Evolutionary conservation across 1,140 invertebrate species (phyloP).

Genomic region (Matsumurasca onukii): DNA sequence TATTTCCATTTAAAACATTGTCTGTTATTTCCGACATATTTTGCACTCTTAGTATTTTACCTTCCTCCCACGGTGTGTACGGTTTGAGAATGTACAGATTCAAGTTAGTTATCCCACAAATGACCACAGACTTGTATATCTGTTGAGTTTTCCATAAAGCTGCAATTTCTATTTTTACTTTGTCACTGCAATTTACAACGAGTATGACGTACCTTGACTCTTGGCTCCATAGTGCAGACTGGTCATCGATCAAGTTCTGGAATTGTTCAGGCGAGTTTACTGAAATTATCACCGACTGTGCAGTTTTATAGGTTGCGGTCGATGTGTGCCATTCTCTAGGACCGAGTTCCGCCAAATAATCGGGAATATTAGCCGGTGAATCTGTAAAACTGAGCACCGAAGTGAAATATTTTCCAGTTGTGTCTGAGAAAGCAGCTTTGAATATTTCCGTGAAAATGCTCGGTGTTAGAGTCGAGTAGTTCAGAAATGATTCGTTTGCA

Average conservation of each 20-base stretch:
- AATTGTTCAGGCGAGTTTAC: not conserved
- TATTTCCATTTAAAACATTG: not conserved
- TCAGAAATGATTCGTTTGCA: too few species aligned
- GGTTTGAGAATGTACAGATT: not conserved
- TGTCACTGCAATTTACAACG: not conserved
- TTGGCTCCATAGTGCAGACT: not conserved
- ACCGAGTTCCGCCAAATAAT: too few species aligned
- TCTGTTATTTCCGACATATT: not conserved
- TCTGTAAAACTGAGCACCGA: too few species aligned
- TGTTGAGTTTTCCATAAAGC: not conserved
- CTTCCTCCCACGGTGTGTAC: not conserved
- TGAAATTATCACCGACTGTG: not conserved
- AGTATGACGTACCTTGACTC: not conserved
- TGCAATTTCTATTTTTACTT: not conserved
- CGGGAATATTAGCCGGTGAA: too few species aligned
- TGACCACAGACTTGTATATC: conserved; percentile 11
- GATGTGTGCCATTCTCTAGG: not conserved
- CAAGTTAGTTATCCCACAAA: not conserved
- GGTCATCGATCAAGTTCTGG: not conserved
- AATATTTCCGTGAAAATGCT: too few species aligned
- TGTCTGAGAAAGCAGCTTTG: too few species aligned
- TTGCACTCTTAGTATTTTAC: not conserved
- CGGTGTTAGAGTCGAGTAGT: too few species aligned
- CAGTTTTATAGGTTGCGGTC: not conserved
- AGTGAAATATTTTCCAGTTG: too few species aligned